phyloP scores from a whole-genome alignment of 2,888 invertebrate genomes.

The Zhengitettix transpicula region DNA sequence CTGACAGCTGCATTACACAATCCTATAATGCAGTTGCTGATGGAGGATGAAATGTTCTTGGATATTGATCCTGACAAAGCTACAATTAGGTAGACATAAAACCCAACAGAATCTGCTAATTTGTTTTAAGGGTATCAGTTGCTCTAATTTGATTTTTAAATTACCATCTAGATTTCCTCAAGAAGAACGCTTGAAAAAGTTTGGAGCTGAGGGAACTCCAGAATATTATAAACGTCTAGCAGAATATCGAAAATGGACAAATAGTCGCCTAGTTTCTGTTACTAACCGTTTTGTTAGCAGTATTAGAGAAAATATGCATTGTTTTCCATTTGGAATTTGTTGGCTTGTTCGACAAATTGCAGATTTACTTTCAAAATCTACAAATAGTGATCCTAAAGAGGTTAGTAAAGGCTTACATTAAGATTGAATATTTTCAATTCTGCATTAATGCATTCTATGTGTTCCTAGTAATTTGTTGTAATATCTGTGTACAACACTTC shows the following conservation, averaged over 20 bases:
- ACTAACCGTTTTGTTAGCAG: conserved; percentile 68
- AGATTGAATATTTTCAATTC: neutral
- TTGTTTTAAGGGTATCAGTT: neutral
- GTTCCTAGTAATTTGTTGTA: too few species aligned
- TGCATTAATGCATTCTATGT: too few species aligned
- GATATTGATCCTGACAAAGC: conserved; percentile 84
- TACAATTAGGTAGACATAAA: conserved; percentile 38
- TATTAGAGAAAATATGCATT: conserved; percentile 67
- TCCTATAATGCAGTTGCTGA: conserved; percentile 78
- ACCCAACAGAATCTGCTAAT: neutral
- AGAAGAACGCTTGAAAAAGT: conserved; percentile 45
- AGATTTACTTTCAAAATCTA: conserved; percentile 42
- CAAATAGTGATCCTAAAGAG: conserved; percentile 35
- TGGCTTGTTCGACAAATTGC: conserved; percentile 85
- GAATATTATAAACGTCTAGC: conserved; percentile 57
- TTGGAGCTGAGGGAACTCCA: conserved; percentile 56
- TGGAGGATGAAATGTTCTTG: conserved; percentile 79
- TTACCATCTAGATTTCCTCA: conserved; percentile 31
- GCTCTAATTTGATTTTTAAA: neutral
- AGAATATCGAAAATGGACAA: conserved; percentile 62
- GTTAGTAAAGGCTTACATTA: conserved; percentile 18
- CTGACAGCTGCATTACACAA: conserved; percentile 80
- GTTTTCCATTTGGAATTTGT: conserved; percentile 76
- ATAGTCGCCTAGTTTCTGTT: conserved; percentile 60
- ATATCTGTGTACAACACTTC: too few species aligned